phyloP scores from a whole-genome alignment of 2,888 invertebrate genomes.

The Idaea straminata region DNA sequence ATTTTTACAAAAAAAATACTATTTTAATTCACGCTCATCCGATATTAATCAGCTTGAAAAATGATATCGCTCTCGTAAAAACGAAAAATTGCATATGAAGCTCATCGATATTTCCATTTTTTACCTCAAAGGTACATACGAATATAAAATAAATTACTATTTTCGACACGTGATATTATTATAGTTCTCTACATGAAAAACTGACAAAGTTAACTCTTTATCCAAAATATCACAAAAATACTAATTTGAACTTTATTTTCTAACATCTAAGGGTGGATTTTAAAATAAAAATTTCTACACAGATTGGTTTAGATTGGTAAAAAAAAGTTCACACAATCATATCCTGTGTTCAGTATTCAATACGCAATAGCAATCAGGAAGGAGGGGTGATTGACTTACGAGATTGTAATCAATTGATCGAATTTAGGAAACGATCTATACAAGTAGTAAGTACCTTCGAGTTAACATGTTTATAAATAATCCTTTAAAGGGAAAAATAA shows the following conservation, averaged over 20 bases:
- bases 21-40: background rate
- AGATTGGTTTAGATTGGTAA: background rate
- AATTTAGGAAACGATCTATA: background rate
- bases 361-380: constrained; percentile 40
- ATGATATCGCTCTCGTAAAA: background rate
- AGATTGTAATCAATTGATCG: constrained; percentile 13
- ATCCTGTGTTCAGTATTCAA: constrained; percentile 42
- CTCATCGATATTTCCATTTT: background rate
- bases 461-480: no score
- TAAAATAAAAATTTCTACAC: background rate
- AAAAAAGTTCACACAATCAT: constrained; percentile 37
- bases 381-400: constrained; percentile 37
- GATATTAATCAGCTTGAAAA: background rate
- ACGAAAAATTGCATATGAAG: background rate
- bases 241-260: background rate
- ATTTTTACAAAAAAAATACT: no score
- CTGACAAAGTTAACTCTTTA: constrained; percentile 6
- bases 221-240: background rate
- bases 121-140: background rate
- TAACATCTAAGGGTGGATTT: background rate
- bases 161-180: constrained; percentile 37
- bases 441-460: no score
- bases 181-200: constrained; percentile 39
- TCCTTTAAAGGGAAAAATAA: no score
- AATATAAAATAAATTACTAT: constrained; percentile 23